Conservation (phyloP, 2,113 vertebrate genomes). For the Lophura nycthemera region DNA sequence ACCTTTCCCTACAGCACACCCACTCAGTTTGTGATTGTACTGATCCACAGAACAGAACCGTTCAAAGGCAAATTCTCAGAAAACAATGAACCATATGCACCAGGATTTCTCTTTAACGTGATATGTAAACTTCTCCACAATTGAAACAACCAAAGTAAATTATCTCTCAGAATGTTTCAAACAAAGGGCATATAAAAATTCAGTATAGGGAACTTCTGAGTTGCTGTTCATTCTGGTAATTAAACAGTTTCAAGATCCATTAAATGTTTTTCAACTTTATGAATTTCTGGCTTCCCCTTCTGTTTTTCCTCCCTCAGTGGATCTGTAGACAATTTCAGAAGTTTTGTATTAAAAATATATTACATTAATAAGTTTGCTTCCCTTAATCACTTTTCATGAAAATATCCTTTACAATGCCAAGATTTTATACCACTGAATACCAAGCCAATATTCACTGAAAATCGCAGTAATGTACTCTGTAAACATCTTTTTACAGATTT, state of each 20-base stretch:
- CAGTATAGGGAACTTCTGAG: neutral
- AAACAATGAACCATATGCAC: neutral
- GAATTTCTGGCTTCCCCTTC: neutral
- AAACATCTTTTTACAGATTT: conserved; percentile 6
- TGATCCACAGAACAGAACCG: neutral
- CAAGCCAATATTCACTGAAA: neutral
- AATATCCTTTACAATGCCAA: neutral
- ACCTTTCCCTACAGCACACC: neutral
- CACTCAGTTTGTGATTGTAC: neutral
- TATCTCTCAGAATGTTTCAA: neutral
- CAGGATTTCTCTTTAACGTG: neutral
- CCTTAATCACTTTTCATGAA: neutral
- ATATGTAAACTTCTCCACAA: neutral
- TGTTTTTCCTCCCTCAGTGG: neutral
- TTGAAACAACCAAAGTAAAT: neutral
- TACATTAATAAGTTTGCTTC: neutral
- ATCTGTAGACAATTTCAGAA: neutral
- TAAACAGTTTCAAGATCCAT: neutral
- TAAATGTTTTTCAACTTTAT: neutral
- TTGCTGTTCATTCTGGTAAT: neutral
- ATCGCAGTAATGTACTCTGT: neutral
- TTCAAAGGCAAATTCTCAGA: neutral
- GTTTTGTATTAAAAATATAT: neutral
- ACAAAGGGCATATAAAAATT: neutral
- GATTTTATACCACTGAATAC: conserved; percentile 17